Evolutionary conservation across 2,113 vertebrate genomes (phyloP).

Genomic region (Neolamprologus devosi): DNA sequence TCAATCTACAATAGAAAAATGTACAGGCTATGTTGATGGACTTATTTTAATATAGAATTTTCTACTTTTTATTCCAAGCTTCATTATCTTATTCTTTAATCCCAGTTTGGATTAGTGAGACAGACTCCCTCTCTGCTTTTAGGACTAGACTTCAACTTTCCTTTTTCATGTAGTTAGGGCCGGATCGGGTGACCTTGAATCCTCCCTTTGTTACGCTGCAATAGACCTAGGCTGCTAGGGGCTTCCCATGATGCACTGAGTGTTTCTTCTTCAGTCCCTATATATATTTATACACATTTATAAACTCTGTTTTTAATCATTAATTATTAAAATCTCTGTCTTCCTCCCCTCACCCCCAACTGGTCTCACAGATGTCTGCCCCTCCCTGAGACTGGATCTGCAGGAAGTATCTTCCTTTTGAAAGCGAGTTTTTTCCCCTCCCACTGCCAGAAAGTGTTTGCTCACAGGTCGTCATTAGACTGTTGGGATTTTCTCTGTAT

Average conservation of each 20-base stretch:
- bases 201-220: neutral
- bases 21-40: neutral
- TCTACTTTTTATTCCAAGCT: neutral
- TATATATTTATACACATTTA: neutral
- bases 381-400: neutral
- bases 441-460: neutral
- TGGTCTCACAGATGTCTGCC: neutral
- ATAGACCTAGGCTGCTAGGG: neutral
- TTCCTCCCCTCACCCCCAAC: neutral
- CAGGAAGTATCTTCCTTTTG: neutral
- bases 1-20: conserved; percentile 53
- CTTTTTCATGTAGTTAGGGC: neutral
- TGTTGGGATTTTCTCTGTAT: neutral
- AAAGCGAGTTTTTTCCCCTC: neutral
- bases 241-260: neutral
- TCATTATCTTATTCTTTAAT: neutral
- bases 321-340: neutral
- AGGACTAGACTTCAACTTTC: neutral
- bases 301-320: neutral
- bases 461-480: neutral
- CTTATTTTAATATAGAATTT: neutral
- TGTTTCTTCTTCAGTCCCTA: neutral
- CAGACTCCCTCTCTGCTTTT: neutral
- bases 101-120: neutral
- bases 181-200: neutral